Evolutionary conservation across 2,797 vertebrate species (phyloP), one percentile per base, ranked within the genome.

Genomic region (Melanotaenia trifasciata): DNA sequence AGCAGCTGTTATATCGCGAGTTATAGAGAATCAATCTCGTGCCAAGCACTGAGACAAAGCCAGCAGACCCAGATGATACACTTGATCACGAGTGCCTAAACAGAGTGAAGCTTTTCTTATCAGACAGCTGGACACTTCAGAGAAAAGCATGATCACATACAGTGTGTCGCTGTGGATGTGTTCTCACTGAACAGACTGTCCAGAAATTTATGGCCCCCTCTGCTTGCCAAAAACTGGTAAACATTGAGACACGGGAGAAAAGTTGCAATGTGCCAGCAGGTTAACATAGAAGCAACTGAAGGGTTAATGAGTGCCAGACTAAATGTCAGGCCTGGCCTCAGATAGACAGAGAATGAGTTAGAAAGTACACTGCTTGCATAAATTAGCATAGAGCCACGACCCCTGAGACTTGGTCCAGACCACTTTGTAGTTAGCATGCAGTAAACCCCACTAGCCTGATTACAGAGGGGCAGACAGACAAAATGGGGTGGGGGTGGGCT

Each of bases 361-460:
- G 72, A 67, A 87, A 86, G 71, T 84, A 72, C 78, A 78, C 77
- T 38, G 70, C 81, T 89, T 87, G 90, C 92, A 93, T 94, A 93
- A 93, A 94, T 93, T 92, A 93, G 84, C 90, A 91, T 89, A 82
- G 65, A 87, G 90, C 78, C 88, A 84, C 86, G 78, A 90, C 83
- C 84, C 85, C 81, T 72, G 87, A 90, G 90, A 86, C 82, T 90
- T 58, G 71, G 80, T 88, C 86, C 83, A 82, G 87, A 85, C 80
- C 74, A 74, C 88, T 75, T 78, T 79, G 73, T 93, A 87, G 90
- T 93, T 94, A 95, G 83, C 90, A 93, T 93, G 88, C 92, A 91
- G 87, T 81, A 91, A 89, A 91, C 89, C 89, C 84, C 79, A 88
- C 88, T 90, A 75, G 90, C 75, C 89, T 89, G 88, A 93, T 91